These are phyloP conservation scores for Aradus depressus DNA, from an alignment of 2,888 invertebrate genomes.

Conservation along the genomic window DNA sequence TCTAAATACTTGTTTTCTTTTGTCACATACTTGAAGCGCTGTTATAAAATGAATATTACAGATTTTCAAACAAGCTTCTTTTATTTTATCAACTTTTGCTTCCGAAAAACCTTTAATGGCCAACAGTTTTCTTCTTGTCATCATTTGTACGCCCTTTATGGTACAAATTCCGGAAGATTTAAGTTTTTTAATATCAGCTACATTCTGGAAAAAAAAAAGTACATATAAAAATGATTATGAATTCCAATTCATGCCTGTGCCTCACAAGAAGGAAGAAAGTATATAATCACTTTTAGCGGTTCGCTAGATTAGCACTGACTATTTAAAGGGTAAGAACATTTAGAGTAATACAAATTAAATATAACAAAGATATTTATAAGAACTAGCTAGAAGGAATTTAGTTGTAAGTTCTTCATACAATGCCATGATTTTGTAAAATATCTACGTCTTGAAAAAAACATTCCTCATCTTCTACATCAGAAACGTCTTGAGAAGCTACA, in stretches of 20 bases:
- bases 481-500: conserved; percentile 18
- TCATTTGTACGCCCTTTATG: conserved; percentile 71
- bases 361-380: not conserved
- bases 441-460: conserved; percentile 65
- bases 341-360: not conserved
- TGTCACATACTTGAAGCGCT: conserved; percentile 59
- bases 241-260: not conserved
- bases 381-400: too few species aligned
- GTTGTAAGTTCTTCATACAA: conserved; percentile 41
- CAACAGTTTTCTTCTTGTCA: conserved; percentile 57
- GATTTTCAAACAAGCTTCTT: conserved; percentile 61
- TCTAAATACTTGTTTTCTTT: conserved; percentile 59
- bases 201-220: conserved; percentile 38
- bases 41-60: conserved; percentile 54
- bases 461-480: conserved; percentile 51
- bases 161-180: conserved; percentile 68
- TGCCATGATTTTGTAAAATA: conserved; percentile 46
- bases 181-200: conserved; percentile 64
- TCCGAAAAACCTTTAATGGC: conserved; percentile 66
- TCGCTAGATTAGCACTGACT: not conserved
- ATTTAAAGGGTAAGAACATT: not conserved
- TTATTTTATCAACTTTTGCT: conserved; percentile 66
- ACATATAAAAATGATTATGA: not conserved
- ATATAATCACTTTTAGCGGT: too few species aligned
- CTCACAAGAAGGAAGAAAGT: too few species aligned